Percentiles rank a stretch among this genome's conserved stretches.
Evolutionary conservation across 2,888 invertebrate genomes (phyloP).

Genomic region (Spicauda simplicius): DNA sequence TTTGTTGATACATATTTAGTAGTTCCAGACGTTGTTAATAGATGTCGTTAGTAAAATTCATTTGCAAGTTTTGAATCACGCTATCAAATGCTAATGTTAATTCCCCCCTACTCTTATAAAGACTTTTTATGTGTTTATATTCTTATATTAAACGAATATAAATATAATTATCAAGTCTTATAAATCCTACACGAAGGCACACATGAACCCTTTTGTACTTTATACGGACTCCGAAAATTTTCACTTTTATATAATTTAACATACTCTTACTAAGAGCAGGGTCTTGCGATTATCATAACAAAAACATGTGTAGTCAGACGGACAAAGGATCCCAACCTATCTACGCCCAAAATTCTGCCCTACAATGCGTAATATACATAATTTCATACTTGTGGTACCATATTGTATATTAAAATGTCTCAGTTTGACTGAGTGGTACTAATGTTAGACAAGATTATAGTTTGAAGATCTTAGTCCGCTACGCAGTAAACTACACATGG

Average conservation of each 20-base stretch:
- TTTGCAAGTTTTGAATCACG: too few species aligned
- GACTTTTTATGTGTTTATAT: too few species aligned
- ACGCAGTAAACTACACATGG: too few species aligned
- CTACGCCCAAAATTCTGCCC: conserved; percentile 23
- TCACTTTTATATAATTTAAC: background rate
- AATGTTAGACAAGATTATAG: too few species aligned
- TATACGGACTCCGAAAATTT: background rate
- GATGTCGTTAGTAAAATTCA: too few species aligned
- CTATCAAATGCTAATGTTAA: too few species aligned
- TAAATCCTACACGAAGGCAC: background rate
- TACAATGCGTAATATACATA: conserved; percentile 9
- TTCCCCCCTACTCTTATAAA: too few species aligned
- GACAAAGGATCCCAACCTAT: conserved; percentile 13
- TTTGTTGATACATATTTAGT: too few species aligned
- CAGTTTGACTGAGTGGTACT: too few species aligned
- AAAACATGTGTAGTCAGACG: conserved; percentile 6
- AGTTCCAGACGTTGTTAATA: too few species aligned
- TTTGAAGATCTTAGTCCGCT: too few species aligned
- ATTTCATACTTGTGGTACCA: background rate
- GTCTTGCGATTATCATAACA: conserved; percentile 2
- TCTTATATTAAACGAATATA: too few species aligned
- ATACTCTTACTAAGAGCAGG: background rate
- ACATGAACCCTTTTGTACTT: background rate
- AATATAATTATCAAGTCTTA: background rate
- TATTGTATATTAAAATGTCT: background rate